Evolutionary conservation across 1,140 invertebrate species (phyloP), one percentile per base, ranked within the genome.

Genomic region (Procambarus clarkii): DNA sequence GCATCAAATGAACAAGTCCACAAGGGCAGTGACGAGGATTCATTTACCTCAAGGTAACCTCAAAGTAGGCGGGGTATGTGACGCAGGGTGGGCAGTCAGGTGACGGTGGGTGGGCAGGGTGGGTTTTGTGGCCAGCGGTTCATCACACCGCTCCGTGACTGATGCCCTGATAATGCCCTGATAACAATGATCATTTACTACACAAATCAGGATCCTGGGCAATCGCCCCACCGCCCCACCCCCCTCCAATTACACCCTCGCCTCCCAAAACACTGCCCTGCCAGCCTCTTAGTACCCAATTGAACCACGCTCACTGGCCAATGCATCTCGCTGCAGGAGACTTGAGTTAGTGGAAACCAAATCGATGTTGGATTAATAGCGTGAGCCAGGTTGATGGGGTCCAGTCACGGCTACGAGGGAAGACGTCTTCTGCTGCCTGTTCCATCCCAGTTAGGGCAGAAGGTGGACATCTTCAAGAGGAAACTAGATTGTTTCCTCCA

Each of bases 101-200:
- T 54, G 76, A 21, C 76, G 76, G 50, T 34, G 34, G 60, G 58
- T 5, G 18, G 11, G 84, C 48, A 64, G 11, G 69, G 7, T 24
- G 24, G n/a, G 34, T 54, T 8, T 24, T 24, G 13, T 21, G 5
- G 1, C 2, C 24, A 54, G 74, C 45, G 50, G n/a, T 74, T 15
- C 83, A 74, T 58, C 71, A 54, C 15, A 8, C 21, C 4, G 18
- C 64, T 86, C 18, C 71, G 69, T 85, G 83, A 74, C 83, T 85
- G 83, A 69, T 46, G 50, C 45, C 1, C 45, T 21, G 83, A 85
- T 85, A 69, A 69, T 46, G 50, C 45, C 1, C 45, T 21, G 83
- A 85, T 85, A 69, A 71, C 83, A 54, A 44, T 85, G 83, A 74
- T 74, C 74, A 64, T 85, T 60, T 82, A 82, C 60, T 82, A 60